Conservation (phyloP, 2,888 invertebrate genomes). For the Leuctra nigra region DNA sequence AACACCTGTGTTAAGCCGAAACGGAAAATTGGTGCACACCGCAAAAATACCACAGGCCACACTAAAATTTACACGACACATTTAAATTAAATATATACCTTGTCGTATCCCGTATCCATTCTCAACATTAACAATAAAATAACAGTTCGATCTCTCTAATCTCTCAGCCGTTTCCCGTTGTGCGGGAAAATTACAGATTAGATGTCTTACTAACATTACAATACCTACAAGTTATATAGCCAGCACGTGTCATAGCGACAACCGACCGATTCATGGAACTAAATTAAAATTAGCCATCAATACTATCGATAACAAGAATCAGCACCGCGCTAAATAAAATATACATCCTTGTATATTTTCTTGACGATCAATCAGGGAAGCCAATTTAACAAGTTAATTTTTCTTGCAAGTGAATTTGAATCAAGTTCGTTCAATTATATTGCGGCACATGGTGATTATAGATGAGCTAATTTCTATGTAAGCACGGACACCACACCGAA, state of each 20-base stretch:
- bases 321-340: neutral
- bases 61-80: neutral
- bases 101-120: neutral
- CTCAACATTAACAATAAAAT: constrained; percentile 7
- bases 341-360: too few species aligned
- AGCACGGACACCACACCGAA: constrained; percentile 2
- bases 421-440: neutral
- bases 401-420: neutral
- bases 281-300: too few species aligned
- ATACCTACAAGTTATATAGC: too few species aligned
- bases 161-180: too few species aligned
- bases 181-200: too few species aligned
- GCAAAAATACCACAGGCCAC: neutral
- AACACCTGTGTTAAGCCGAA: neutral
- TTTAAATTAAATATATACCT: neutral
- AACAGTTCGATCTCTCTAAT: neutral
- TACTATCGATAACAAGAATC: too few species aligned
- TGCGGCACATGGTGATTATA: constrained; percentile 9
- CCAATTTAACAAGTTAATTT: neutral
- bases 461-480: neutral
- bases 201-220: too few species aligned
- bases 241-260: too few species aligned
- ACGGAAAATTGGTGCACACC: neutral
- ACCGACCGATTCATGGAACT: too few species aligned
- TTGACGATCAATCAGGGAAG: neutral